Base-by-base conservation (phyloP, 2,888 invertebrate species). In the Microctonus brassicae region DNA sequence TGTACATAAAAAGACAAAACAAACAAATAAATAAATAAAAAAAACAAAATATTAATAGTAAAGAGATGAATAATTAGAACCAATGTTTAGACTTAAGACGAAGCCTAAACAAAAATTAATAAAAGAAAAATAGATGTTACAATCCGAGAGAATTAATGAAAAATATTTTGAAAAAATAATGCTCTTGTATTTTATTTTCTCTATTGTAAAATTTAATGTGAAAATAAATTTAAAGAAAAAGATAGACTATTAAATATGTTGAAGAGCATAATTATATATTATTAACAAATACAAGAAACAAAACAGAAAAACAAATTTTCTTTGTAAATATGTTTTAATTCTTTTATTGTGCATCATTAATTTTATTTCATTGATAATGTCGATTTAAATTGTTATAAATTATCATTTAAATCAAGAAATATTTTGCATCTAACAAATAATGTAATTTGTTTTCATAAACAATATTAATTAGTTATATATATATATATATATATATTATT, bases 31-130 rank as follows among this genome's bases (percentile, higher is more conserved):
- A 29, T 29, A 29, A 29, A 29, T 5, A 5, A 7, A 7, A 29
- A 5, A 73, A 69, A 75, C 69, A 39, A 60, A 74, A 67, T 57
- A 69, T 73, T n/a, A n/a, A n/a, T n/a, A n/a, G n/a, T n/a, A n/a
- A n/a, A n/a, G n/a, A n/a, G n/a, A n/a, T n/a, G n/a, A n/a, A n/a
- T n/a, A n/a, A n/a, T 73, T 68, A 75, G 73, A 73, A 73, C 63
- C 60, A 69, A 72, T 66, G 69, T 70, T 65, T 76, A 74, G 75
- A 62, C 39, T 75, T 65, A 73, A 74, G 70, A 64, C 55, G 52
- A 42, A 72, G 77, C 77, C 77, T 77, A 77, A 77, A 69, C 64
- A 33, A 69, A 64, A 60, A 71, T 42, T 36, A 61, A 68, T 57
- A 67, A 62, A 55, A 24, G 34, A 68, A 63, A 39, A 20, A 52